These are phyloP conservation scores for Seladonia tumulorum DNA, from an alignment of 2,888 invertebrate genomes.

Conservation along the genomic window DNA sequence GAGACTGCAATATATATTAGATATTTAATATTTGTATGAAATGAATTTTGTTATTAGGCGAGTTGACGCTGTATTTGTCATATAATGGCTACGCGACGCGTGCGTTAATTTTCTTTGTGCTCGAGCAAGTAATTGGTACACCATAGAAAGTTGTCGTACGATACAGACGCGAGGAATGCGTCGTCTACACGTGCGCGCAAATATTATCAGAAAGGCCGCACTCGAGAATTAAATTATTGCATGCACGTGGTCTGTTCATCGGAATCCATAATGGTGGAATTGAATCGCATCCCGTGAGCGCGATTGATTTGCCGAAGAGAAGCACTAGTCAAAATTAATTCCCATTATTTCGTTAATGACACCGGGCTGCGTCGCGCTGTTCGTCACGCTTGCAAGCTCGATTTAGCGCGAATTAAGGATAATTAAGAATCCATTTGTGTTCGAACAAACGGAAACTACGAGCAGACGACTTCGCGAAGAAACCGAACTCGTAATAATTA, in stretches of 20 bases:
- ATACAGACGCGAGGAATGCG: slow-evolving; percentile 37
- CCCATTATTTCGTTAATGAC: slow-evolving; percentile 76
- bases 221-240: slow-evolving; percentile 73
- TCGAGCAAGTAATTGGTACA: background rate
- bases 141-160: slow-evolving; percentile 42
- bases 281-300: slow-evolving; percentile 73
- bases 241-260: slow-evolving; percentile 68
- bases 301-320: slow-evolving; percentile 75
- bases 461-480: slow-evolving; percentile 23
- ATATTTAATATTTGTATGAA: background rate
- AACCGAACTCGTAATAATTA: slow-evolving; percentile 49
- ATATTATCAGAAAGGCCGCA: slow-evolving; percentile 66
- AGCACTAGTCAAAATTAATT: slow-evolving; percentile 77
- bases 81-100: background rate
- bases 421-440: slow-evolving; percentile 73
- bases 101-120: background rate
- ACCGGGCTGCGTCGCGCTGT: slow-evolving; percentile 66
- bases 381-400: slow-evolving; percentile 70
- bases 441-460: slow-evolving; percentile 53
- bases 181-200: slow-evolving; percentile 54
- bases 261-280: slow-evolving; percentile 75
- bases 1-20: background rate
- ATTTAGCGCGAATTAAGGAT: slow-evolving; percentile 74
- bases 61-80: background rate
- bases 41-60: background rate